Evolutionary conservation across 2,797 vertebrate genomes (phyloP), one percentile per base, ranked within the genome.

Genomic region (Crocidura indochinensis): DNA sequence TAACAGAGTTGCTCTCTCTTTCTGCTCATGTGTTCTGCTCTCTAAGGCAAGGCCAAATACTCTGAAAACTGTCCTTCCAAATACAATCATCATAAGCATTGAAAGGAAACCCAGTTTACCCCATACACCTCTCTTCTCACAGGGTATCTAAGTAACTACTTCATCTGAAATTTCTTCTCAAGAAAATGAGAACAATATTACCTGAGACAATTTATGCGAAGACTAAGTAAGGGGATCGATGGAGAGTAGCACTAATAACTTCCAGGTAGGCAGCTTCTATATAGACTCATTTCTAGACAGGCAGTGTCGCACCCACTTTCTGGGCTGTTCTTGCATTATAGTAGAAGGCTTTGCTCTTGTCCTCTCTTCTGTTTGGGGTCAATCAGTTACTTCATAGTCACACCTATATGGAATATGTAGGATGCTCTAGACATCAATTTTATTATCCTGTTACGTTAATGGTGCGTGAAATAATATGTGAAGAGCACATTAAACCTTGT

Each of bases 401-500:
- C 44, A 96, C 87, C n/a, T 83, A 49, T 69, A 93, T 49, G 91
- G 6, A 90, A 7, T 69, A 91, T 95, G 51, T 62, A 89, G 90
- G 81, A 62, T 83, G 76, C 95, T 96, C 96, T 95, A 94, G 90
- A 91, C 96, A 97, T 79, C 91, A 93, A 14, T 85, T 90, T 93
- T 93, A 95, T 93, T 80, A 96, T 95, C 85, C 87, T 87, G 86
- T 94, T 91, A 90, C 56, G 73, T 73, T 96, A 95, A 95, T 94
- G 88, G 76, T 81, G 22, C 71, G 1, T 92, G 94, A 94, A 95
- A 79, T 95, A 93, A 97, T 95, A 94, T 92, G 78, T 96, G 83
- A 93, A 90, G 84, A 93, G 94, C 72, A 83, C 96, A 94, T 96
- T 97, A 95, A 97, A 95, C 77, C 49, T 91, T 64, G 95, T 96